These are phyloP conservation scores for Cantharis rustica DNA, from an alignment of 2,888 invertebrate genomes.

Conservation along the genomic window DNA sequence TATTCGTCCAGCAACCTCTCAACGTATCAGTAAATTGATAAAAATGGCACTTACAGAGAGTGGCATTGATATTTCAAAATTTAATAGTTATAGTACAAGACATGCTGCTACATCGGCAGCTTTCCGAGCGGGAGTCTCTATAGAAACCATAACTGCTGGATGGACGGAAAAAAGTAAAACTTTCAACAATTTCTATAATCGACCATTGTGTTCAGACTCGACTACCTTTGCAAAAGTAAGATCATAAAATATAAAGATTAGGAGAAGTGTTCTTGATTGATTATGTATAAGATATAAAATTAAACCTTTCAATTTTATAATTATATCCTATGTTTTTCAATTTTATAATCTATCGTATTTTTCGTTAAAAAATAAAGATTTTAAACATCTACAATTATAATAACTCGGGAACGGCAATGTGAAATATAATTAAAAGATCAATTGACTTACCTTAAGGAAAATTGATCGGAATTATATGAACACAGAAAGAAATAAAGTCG, in stretches of 20 bases:
- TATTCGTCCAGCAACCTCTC: constrained; percentile 12
- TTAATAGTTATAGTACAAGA: constrained; percentile 31
- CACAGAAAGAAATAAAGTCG: too few species aligned
- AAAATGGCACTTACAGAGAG: constrained; percentile 31
- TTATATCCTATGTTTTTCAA: too few species aligned
- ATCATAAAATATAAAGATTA: background rate
- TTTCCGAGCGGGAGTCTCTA: constrained; percentile 25
- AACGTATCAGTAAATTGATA: constrained; percentile 36
- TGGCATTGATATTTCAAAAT: constrained; percentile 30
- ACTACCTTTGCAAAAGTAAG: constrained; percentile 1
- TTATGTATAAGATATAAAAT: too few species aligned
- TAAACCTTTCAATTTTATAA: too few species aligned
- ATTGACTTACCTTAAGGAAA: too few species aligned
- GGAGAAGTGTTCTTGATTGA: too few species aligned
- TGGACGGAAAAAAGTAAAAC: constrained; percentile 32
- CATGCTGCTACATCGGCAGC: constrained; percentile 39
- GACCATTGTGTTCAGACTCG: background rate
- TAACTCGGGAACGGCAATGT: too few species aligned
- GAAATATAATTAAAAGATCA: too few species aligned
- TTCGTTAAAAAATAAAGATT: too few species aligned
- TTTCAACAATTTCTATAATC: constrained; percentile 34
- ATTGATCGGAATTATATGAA: background rate
- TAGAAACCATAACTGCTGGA: constrained; percentile 37
- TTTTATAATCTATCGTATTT: too few species aligned
- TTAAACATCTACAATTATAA: too few species aligned